These are phyloP conservation scores for Gallinago undulata DNA, from an alignment of 2,113 vertebrate genomes.

Conservation along the genomic window DNA sequence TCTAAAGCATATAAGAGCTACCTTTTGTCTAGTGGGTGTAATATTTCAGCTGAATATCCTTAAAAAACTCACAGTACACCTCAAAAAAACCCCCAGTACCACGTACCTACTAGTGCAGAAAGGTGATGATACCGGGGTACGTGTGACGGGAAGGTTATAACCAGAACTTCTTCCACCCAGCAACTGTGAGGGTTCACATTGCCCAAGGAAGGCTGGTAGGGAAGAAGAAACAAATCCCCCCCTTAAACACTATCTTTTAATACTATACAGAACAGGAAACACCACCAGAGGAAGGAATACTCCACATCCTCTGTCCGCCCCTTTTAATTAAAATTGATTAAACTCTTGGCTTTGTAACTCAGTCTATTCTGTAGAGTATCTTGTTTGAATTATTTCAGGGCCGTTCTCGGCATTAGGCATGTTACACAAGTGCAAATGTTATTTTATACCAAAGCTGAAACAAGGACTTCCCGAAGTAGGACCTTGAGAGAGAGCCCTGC, in stretches of 20 bases:
- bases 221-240: background rate
- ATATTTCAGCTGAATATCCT: background rate
- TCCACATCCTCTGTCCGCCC: background rate
- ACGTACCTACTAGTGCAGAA: background rate
- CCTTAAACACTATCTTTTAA: background rate
- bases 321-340: slow-evolving; percentile 36
- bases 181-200: background rate
- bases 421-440: background rate
- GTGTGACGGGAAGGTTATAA: background rate
- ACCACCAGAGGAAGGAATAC: slow-evolving; percentile 10
- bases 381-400: slow-evolving; percentile 41
- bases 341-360: background rate
- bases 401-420: background rate
- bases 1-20: background rate
- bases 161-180: background rate
- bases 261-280: slow-evolving; percentile 41
- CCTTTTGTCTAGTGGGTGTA: background rate
- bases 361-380: background rate
- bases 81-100: background rate
- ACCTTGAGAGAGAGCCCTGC: background rate
- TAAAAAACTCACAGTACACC: background rate
- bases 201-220: background rate
- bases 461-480: background rate
- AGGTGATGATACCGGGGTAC: background rate
- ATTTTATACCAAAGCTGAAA: background rate